Conservation (phyloP, 1,140 invertebrate species). For the Platorchestia sp. region DNA sequence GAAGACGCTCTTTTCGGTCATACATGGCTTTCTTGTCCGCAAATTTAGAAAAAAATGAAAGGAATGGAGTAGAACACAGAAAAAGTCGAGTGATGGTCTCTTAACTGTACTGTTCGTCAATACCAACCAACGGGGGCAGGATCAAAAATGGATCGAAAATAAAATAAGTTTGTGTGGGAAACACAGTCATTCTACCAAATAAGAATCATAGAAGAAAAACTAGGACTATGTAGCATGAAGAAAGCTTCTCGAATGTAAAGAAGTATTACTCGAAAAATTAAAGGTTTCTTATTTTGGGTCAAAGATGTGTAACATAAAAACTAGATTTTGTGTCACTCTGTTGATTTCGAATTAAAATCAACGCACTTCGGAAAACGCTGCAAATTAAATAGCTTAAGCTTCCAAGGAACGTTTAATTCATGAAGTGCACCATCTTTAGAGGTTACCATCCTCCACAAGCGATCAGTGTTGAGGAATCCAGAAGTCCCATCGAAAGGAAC, state of each 20-base stretch:
- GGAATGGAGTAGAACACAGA: not conserved
- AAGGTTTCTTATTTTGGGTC: too few species aligned
- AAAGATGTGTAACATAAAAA: too few species aligned
- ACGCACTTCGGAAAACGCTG: not conserved
- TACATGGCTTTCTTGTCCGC: not conserved
- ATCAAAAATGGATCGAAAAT: not conserved
- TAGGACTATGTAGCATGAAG: not conserved
- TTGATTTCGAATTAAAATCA: not conserved
- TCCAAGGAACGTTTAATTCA: not conserved
- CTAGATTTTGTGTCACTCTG: too few species aligned
- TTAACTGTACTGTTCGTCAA: not conserved
- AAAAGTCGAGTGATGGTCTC: not conserved
- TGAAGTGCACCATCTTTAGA: not conserved
- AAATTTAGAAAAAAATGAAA: not conserved
- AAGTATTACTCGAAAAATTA: too few species aligned
- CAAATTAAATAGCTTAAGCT: not conserved
- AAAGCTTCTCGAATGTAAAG: too few species aligned
- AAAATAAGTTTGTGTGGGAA: not conserved
- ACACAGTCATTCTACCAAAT: not conserved
- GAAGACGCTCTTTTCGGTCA: not conserved
- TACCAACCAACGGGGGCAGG: not conserved
- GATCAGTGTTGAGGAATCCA: not conserved
- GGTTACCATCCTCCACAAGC: not conserved
- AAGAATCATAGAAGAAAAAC: not conserved
- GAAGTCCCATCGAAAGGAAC: not conserved